Conservation (phyloP, 2,888 invertebrate genomes). For the Galerucella pusilla region DNA sequence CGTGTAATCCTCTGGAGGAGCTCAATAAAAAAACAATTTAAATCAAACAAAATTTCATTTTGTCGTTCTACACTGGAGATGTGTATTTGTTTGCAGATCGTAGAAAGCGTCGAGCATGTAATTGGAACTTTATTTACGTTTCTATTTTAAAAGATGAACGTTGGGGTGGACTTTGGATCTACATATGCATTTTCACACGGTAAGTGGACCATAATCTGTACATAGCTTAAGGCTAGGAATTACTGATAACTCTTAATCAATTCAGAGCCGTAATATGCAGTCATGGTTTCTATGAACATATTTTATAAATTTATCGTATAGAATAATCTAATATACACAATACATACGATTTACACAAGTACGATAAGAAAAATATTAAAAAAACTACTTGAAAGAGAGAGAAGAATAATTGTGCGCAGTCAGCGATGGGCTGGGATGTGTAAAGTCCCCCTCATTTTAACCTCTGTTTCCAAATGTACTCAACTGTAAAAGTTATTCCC, state of each 20-base stretch:
- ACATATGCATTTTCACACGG: slow-evolving; percentile 61
- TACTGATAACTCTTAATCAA: slow-evolving; percentile 21
- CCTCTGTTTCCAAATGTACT: no score
- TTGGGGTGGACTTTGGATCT: slow-evolving; percentile 50
- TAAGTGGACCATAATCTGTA: slow-evolving; percentile 35
- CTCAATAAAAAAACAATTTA: slow-evolving; percentile 10
- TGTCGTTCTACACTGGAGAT: slow-evolving; percentile 23
- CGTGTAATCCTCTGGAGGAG: neutral
- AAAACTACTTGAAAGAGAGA: no score
- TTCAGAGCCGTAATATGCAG: slow-evolving; percentile 12
- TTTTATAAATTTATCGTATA: no score
- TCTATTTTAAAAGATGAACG: slow-evolving; percentile 48
- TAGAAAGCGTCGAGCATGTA: slow-evolving; percentile 59
- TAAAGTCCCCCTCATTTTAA: no score
- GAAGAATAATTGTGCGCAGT: no score
- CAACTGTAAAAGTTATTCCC: no score
- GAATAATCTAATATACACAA: no score
- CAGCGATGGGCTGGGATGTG: no score
- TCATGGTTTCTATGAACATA: no score
- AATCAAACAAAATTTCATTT: slow-evolving; percentile 12
- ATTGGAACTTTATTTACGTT: slow-evolving; percentile 62
- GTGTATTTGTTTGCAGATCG: slow-evolving; percentile 54
- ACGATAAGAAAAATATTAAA: no score
- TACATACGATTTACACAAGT: no score
- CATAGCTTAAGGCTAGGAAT: slow-evolving; percentile 17